Evolutionary conservation across 2,888 invertebrate species (phyloP).

Genomic region (Anthrax anthrax): DNA sequence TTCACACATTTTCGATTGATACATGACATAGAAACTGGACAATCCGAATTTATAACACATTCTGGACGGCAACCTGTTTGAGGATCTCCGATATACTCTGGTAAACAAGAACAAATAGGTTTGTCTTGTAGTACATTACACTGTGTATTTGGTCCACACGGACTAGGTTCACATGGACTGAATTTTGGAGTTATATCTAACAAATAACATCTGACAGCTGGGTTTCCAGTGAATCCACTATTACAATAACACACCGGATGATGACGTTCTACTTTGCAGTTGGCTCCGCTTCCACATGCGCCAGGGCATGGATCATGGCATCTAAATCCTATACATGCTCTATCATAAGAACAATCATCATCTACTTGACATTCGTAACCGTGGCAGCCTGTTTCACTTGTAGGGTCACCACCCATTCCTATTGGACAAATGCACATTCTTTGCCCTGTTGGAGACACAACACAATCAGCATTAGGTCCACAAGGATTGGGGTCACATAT

Average conservation of each 20-base stretch:
- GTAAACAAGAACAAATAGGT: slow-evolving; percentile 63
- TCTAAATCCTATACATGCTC: slow-evolving; percentile 65
- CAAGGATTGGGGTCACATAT: slow-evolving; percentile 71
- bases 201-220: slow-evolving; percentile 55
- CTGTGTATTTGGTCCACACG: slow-evolving; percentile 66
- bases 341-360: slow-evolving; percentile 55
- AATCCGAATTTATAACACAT: slow-evolving; percentile 72
- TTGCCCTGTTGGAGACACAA: slow-evolving; percentile 50
- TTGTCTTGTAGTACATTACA: slow-evolving; percentile 55
- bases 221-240: slow-evolving; percentile 60
- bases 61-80: slow-evolving; percentile 61
- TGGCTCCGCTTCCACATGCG: slow-evolving; percentile 60
- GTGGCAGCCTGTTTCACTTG: slow-evolving; percentile 53
- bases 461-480: slow-evolving; percentile 62
- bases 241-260: slow-evolving; percentile 67
- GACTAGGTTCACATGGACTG: slow-evolving; percentile 57
- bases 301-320: slow-evolving; percentile 74
- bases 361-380: slow-evolving; percentile 70
- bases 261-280: slow-evolving; percentile 61
- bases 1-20: slow-evolving; percentile 58
- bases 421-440: slow-evolving; percentile 58
- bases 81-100: slow-evolving; percentile 67
- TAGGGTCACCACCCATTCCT: slow-evolving; percentile 64
- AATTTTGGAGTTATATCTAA: slow-evolving; percentile 39
- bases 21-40: slow-evolving; percentile 58